Base-by-base conservation (phyloP, 2,797 vertebrate species). In the Danio choprae region DNA sequence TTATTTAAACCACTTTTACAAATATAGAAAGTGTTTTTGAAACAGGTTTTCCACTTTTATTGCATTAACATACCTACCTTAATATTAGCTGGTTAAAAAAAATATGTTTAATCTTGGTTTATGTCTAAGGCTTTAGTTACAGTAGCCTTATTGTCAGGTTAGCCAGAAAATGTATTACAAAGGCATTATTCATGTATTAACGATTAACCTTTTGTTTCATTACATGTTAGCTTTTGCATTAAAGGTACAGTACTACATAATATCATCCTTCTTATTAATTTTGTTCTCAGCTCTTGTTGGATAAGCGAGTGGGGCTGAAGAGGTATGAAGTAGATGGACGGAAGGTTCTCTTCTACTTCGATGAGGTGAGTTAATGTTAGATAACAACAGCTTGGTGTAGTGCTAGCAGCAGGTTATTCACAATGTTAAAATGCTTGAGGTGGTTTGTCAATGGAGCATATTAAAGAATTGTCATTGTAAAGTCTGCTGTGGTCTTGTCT, bases 331-430 rank as follows among this genome's bases (percentile, higher is more conserved):
- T 96, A 79, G 95, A 91, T 6, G 96, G 96, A 71, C 92, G 95
- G 84, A 97, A 95, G 88, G 95, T 97, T 11, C 87, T 97, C 13
- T 97, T 98, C 91, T 97, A 98, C 90, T 98, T 98, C 84, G 97
- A 98, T 50, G 96, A 98, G 95, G 97, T 97, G 90, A 88, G 88
- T 85, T 65, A 7, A 72, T 40, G 18, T 55, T 7, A 7, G 10
- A 0, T 15, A 50, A 40, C 11, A 6, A 48, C 22, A 13, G 6
- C 41, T 58, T 46, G 15, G 11, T 63, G 22, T 74, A 48, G 13
- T 22, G 16, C 22, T 60, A 74, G 18, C 38, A 22, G 13, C 55
- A n/a, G 20, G 20, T 46, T 73, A 60, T 46, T 62, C 44, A 40
- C 9, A n/a, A 18, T 36, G 12, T 63, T 62, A 73, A 73, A 43